A percentile compares a stretch with the other conserved stretches of the same genome.
These are phyloP conservation scores for Nesometra sesokonis DNA, from an alignment of 35 echinoderm and acorn worm genomes.

Conservation along the genomic window DNA sequence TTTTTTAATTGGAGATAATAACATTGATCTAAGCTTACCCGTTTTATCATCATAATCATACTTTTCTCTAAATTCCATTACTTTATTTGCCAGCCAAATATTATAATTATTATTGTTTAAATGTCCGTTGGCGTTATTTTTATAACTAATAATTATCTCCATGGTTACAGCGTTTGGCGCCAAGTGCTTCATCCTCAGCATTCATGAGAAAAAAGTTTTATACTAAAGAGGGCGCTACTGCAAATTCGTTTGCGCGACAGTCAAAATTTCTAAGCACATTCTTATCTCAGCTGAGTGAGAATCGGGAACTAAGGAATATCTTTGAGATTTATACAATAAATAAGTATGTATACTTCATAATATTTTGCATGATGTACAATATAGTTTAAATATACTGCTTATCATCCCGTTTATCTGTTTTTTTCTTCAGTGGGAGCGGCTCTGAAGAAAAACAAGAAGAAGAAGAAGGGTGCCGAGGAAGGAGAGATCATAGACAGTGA, in stretches of 20 bases:
- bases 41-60: too few species aligned
- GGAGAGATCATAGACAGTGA: not conserved
- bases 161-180: too few species aligned
- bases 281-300: not conserved
- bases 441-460: not conserved
- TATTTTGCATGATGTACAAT: not conserved
- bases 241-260: not conserved
- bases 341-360: not conserved
- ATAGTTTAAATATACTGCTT: not conserved
- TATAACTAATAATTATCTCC: too few species aligned
- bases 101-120: too few species aligned
- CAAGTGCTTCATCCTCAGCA: too few species aligned
- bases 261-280: not conserved
- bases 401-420: not conserved
- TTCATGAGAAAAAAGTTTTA: not conserved
- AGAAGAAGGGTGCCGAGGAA: not conserved
- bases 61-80: too few species aligned
- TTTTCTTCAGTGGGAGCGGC: not conserved
- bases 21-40: too few species aligned
- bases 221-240: not conserved
- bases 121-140: too few species aligned
- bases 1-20: too few species aligned
- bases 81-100: too few species aligned
- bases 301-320: not conserved
- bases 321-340: not conserved